Conservation (phyloP, 2,888 invertebrate genomes). For the Dynastes hyllus region DNA sequence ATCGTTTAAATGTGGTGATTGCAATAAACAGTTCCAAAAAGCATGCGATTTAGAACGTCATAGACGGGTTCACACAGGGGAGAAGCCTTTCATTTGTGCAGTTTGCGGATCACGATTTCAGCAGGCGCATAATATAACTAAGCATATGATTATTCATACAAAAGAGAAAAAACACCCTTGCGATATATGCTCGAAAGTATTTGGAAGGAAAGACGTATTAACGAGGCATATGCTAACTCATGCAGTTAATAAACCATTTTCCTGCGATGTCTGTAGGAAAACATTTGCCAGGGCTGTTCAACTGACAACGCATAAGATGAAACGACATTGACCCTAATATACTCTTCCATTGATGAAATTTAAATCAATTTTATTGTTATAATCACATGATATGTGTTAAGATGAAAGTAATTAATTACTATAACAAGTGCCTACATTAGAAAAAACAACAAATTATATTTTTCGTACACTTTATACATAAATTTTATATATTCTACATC, state of each 20-base stretch:
- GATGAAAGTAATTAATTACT: conserved; percentile 1
- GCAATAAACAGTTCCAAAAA: conserved; percentile 66
- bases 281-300: conserved; percentile 64
- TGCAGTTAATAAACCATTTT: conserved; percentile 67
- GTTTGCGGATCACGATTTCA: conserved; percentile 60
- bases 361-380: conserved; percentile 16
- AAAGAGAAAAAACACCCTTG: conserved; percentile 67
- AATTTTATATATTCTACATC: conserved; percentile 9
- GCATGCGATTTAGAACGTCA: conserved; percentile 68
- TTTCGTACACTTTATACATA: conserved; percentile 25
- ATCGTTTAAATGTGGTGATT: conserved; percentile 65
- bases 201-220: conserved; percentile 68
- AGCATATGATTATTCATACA: conserved; percentile 68
- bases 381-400: background rate
- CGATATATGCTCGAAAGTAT: conserved; percentile 68
- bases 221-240: conserved; percentile 68
- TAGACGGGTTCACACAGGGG: conserved; percentile 68
- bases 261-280: conserved; percentile 64
- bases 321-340: conserved; percentile 49
- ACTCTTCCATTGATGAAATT: background rate
- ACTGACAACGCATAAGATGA: conserved; percentile 55
- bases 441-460: conserved; percentile 5
- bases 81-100: conserved; percentile 67
- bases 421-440: conserved; percentile 12
- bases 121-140: conserved; percentile 68